Evolutionary conservation across 2,888 invertebrate genomes (phyloP), one percentile per base, ranked within the genome.

Genomic region (Corythucha ciliata): DNA sequence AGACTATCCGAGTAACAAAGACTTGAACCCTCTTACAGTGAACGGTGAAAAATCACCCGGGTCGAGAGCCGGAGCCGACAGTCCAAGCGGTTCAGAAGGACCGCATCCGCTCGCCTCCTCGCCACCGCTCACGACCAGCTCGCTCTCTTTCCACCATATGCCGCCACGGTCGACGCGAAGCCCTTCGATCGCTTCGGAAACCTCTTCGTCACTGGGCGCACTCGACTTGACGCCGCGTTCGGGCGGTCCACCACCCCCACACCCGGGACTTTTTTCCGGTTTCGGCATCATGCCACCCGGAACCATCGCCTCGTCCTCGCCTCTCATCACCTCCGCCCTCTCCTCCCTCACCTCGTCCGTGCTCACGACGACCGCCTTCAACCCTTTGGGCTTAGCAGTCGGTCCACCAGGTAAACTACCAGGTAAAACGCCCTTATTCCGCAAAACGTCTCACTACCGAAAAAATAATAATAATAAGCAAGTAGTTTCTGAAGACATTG

Each of bases 311-410:
- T 8, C 40, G 45, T 39, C 33, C 67, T 76, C 80, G 66, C 81
- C 79, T 59, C 76, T 83, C 65, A 82, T 84, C 74, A 79, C 82
- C 63, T 77, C 80, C 56, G 85, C 87, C 58, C 74, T 87, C 64
- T 85, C 84, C 55, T 83, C 87, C 58, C 76, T 88, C 63, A 85
- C 87, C 51, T 84, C 86, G 29, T 81, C 81, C 33, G 80, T 81
- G 61, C 79, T 87, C 66, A 84, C 84, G 60, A 83, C 86, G 63
- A 83, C 86, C 55, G 82, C 85, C 59, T 88, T 87, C 76, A 87
- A 87, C 76, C 87, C 88, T 63, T 78, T 89, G 68, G 83, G 87
- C 70, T 78, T 89, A 66, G 85, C 87, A 67, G 80, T 83, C 63
- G 83, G 82, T 70, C 81, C 82, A 74, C 79, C 80, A 79, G 80